Evolutionary conservation across 2,888 invertebrate genomes (phyloP).

Genomic region (Zhuqinia jingwanae): DNA sequence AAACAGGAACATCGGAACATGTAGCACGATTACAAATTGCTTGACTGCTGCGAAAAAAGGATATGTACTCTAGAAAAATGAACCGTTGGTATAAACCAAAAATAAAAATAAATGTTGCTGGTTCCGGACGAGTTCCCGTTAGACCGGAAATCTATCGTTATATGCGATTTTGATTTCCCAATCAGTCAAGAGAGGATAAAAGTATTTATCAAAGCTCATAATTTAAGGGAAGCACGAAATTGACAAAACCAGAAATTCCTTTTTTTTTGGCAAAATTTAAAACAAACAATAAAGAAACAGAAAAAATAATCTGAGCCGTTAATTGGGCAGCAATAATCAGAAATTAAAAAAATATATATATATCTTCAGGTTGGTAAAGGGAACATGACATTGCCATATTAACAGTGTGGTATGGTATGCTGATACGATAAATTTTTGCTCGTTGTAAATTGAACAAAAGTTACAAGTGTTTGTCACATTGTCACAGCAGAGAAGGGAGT

Average conservation of each 20-base stretch:
- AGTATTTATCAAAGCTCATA: neutral
- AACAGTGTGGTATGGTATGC: too few relatives aligned
- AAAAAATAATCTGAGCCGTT: too few relatives aligned
- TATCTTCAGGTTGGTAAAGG: too few relatives aligned
- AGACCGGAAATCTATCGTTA: slow-evolving; percentile 53
- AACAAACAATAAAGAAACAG: too few relatives aligned
- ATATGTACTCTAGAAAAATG: slow-evolving; percentile 23
- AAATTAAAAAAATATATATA: too few relatives aligned
- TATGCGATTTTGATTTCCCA: slow-evolving; percentile 16
- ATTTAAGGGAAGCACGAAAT: too few relatives aligned
- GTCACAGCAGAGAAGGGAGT: slow-evolving; percentile 3
- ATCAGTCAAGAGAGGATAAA: slow-evolving; percentile 26
- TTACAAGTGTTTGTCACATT: slow-evolving; percentile 23
- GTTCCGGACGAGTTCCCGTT: slow-evolving; percentile 7
- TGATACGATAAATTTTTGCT: too few relatives aligned
- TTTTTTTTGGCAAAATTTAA: too few relatives aligned
- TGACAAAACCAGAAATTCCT: too few relatives aligned
- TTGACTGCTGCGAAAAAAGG: neutral
- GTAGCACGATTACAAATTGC: neutral
- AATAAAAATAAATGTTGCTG: slow-evolving; percentile 19
- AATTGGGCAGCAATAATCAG: too few relatives aligned
- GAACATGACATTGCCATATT: too few relatives aligned
- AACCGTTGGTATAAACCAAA: slow-evolving; percentile 25
- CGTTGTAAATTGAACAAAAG: neutral
- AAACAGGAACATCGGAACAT: neutral